These are phyloP conservation scores for Cricetomys ansorgei DNA, from an alignment of 2,113 vertebrate species.

Conservation along the genomic window DNA sequence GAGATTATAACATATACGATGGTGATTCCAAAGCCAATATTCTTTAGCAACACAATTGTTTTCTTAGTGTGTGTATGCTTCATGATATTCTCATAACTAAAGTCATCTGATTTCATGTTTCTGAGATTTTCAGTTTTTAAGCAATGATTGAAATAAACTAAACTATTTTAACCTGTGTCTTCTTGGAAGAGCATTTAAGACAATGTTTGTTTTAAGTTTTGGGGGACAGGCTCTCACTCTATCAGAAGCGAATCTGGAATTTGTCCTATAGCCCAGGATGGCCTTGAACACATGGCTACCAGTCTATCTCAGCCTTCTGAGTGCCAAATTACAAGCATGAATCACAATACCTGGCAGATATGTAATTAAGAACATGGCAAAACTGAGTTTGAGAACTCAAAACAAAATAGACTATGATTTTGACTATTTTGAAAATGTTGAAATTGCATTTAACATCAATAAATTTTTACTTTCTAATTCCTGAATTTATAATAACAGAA, in stretches of 20 bases:
- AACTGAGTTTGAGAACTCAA: neutral
- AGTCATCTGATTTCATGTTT: neutral
- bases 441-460: neutral
- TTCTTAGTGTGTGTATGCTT: neutral
- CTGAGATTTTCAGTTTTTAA: neutral
- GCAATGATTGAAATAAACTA: neutral
- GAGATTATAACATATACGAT: neutral
- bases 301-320: neutral
- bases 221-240: neutral
- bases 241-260: neutral
- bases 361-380: neutral
- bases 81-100: neutral
- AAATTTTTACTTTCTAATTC: neutral
- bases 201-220: neutral
- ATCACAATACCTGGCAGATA: neutral
- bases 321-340: neutral
- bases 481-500: neutral
- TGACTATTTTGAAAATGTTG: neutral
- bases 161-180: neutral
- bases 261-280: neutral
- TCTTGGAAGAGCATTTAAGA: neutral
- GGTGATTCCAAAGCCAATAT: accelerated
- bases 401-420: neutral
- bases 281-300: neutral
- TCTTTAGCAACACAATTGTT: neutral